Conservation (phyloP, 2,113 vertebrate genomes). For the Mus spicilegus region DNA sequence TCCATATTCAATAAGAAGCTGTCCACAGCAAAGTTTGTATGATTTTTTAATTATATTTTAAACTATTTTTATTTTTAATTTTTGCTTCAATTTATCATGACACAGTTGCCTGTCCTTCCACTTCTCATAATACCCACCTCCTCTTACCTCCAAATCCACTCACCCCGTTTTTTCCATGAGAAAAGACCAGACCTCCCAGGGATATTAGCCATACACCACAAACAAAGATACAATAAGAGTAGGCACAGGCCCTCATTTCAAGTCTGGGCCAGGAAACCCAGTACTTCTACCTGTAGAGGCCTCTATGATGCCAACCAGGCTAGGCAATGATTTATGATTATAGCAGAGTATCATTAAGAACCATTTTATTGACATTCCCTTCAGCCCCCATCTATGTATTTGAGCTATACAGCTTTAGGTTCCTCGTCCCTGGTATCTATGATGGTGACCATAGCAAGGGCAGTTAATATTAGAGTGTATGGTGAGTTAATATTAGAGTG, state of each 20-base stretch:
- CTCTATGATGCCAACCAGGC: neutral
- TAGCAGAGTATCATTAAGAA: neutral
- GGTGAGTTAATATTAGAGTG: no score
- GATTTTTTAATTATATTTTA: neutral
- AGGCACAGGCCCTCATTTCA: neutral
- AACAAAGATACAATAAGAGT: neutral
- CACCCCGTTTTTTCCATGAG: neutral
- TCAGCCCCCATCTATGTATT: neutral
- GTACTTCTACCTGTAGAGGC: neutral
- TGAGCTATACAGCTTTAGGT: neutral
- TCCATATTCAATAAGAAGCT: neutral
- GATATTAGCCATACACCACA: neutral
- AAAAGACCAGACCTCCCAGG: neutral
- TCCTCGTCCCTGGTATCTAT: neutral
- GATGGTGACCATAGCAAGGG: no score
- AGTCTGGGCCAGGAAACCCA: neutral
- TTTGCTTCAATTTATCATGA: neutral
- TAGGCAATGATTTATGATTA: neutral
- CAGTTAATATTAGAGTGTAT: no score
- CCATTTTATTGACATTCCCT: neutral
- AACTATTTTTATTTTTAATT: neutral
- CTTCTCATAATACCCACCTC: neutral
- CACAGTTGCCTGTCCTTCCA: no score
- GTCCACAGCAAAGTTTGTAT: neutral
- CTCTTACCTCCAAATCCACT: no score